A percentile compares a stretch with the other conserved stretches of the same genome.
These are phyloP conservation scores for Brenthis ino DNA, from an alignment of 2,888 invertebrate species.

Conservation along the genomic window DNA sequence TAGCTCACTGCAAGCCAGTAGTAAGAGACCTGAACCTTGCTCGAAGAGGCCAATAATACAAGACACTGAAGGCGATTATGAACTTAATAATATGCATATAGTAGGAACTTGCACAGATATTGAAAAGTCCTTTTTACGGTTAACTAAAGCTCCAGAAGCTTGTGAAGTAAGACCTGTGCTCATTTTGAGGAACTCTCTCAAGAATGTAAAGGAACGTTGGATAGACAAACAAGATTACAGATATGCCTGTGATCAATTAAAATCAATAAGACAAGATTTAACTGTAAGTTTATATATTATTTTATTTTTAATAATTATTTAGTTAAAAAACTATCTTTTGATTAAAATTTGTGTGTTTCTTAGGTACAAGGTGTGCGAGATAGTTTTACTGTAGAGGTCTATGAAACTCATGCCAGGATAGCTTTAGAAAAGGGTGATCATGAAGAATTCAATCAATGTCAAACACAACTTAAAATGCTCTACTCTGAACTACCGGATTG, in stretches of 20 bases:
- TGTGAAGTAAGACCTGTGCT: constrained; percentile 95
- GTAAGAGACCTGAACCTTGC: constrained; percentile 58
- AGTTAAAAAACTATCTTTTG: background rate
- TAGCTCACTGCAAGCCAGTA: constrained; percentile 66
- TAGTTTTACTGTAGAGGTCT: constrained; percentile 97
- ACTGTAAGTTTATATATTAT: constrained; percentile 85
- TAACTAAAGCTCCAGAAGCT: constrained; percentile 97
- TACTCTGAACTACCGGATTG: constrained; percentile 89
- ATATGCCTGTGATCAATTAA: constrained; percentile 98
- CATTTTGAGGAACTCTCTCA: constrained; percentile 92
- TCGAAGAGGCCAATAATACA: constrained; percentile 73
- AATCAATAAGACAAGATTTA: constrained; percentile 98
- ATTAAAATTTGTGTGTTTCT: constrained; percentile 43
- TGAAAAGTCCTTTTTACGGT: constrained; percentile 97
- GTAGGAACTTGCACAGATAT: constrained; percentile 96
- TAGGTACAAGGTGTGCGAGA: constrained; percentile 98
- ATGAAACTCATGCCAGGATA: constrained; percentile 99
- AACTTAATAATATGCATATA: constrained; percentile 93
- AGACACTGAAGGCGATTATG: constrained; percentile 87
- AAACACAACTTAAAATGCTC: constrained; percentile 97
- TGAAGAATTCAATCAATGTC: constrained; percentile 99
- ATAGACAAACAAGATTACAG: constrained; percentile 94
- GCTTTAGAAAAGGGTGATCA: constrained; percentile 99
- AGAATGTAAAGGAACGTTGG: constrained; percentile 96
- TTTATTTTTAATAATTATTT: background rate